Percentiles rank a stretch among this genome's conserved stretches.
phyloP scores from a whole-genome alignment of 2,797 vertebrate genomes.

The Chaetodon trifasciatus region DNA sequence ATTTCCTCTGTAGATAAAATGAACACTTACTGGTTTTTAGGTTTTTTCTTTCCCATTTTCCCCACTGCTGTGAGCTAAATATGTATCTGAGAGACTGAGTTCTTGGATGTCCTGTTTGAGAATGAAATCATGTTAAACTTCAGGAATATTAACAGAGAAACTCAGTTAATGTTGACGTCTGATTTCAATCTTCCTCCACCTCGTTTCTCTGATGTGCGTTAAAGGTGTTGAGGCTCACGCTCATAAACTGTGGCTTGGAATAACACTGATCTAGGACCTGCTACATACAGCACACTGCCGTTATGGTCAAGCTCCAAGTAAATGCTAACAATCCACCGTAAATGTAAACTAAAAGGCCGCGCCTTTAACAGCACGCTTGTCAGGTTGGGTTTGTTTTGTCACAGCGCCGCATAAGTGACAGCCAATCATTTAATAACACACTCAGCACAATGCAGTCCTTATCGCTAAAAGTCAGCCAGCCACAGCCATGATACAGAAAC shows the following conservation, averaged over 20 bases:
- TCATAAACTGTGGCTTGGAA: conserved; percentile 25
- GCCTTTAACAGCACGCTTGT: conserved; percentile 18
- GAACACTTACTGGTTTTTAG: conserved; percentile 53
- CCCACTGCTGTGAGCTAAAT: conserved; percentile 9
- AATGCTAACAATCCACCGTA: background rate
- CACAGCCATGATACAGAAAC: conserved; percentile 29
- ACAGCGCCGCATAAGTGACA: conserved; percentile 22
- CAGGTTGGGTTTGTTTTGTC: conserved; percentile 52
- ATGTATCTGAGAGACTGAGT: conserved; percentile 20
- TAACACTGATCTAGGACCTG: conserved; percentile 17
- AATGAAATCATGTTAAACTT: conserved; percentile 6
- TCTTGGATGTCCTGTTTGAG: conserved; percentile 17
- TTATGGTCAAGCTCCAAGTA: conserved; percentile 16
- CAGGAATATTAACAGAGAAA: background rate
- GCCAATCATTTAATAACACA: conserved; percentile 45
- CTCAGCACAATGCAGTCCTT: conserved; percentile 14
- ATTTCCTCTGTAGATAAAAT: conserved; percentile 71
- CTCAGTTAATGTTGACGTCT: background rate
- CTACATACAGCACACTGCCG: background rate
- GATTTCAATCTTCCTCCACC: background rate
- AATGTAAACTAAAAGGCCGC: conserved; percentile 31
- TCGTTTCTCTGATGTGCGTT: conserved; percentile 1
- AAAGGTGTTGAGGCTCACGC: conserved; percentile 16
- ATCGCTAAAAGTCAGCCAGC: conserved; percentile 37
- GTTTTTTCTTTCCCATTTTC: background rate